A percentile compares a stretch with the other conserved stretches of the same genome.
These are phyloP conservation scores for Geotrupes spiniger DNA, from an alignment of 2,888 invertebrate species.

Conservation along the genomic window DNA sequence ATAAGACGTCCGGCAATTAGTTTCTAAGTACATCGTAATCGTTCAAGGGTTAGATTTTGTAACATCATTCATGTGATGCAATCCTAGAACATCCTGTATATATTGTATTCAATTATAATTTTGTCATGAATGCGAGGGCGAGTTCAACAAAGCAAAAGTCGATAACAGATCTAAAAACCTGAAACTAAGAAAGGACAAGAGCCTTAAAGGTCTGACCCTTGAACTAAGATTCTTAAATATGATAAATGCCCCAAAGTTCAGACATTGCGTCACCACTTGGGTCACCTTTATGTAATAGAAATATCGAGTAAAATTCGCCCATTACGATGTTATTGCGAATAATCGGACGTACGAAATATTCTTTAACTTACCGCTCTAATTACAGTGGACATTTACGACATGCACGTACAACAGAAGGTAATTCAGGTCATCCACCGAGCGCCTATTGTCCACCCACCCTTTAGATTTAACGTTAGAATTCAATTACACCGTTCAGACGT, in stretches of 20 bases:
- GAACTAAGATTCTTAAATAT: conserved; percentile 38
- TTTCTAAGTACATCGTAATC: too few relatives aligned
- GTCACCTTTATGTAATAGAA: conserved; percentile 15
- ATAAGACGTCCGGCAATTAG: too few relatives aligned
- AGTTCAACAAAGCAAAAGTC: conserved; percentile 27
- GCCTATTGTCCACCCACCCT: conserved; percentile 34
- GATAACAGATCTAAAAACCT: conserved; percentile 28
- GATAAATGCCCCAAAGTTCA: conserved; percentile 36
- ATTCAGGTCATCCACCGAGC: conserved; percentile 27
- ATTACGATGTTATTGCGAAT: too few relatives aligned
- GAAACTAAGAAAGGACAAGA: conserved; percentile 31
- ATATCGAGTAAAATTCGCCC: too few relatives aligned
- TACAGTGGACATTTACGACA: too few relatives aligned
- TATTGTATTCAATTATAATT: conserved; percentile 17
- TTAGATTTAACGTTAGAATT: conserved; percentile 24
- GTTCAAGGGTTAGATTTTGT: too few relatives aligned
- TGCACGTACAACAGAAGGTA: not conserved
- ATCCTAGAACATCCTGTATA: too few relatives aligned
- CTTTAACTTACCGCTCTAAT: too few relatives aligned
- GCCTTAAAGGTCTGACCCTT: conserved; percentile 39
- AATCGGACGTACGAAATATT: too few relatives aligned
- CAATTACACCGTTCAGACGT: conserved; percentile 28
- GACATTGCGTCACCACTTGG: conserved; percentile 33
- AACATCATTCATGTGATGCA: too few relatives aligned
- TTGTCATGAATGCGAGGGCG: conserved; percentile 26